Base-by-base conservation (phyloP, 2,888 invertebrate genomes). In the Allolobophora icterica region DNA sequence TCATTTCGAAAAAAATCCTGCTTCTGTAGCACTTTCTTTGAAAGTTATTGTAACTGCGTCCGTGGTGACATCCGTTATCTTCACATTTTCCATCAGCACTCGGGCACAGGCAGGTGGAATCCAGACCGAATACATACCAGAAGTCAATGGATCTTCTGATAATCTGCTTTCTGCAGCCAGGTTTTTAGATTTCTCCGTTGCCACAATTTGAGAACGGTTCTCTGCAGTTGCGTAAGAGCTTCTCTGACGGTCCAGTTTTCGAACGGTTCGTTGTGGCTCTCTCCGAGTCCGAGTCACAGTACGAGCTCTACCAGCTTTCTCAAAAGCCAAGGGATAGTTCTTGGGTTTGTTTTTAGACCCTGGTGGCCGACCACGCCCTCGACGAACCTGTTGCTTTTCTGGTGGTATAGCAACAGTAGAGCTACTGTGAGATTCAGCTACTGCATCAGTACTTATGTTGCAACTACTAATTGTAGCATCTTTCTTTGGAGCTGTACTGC, bases 81-180 rank as follows among this genome's bases (percentile, higher is more conserved):
- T 71, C 71, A 71, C 71, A n/a, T 71, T 71, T n/a, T 71, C 71
- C 71, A 71, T 71, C 71, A 71, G 71, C 71, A 71, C 71, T 30
- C 71, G 71, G 71, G 71, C 71, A n/a, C 71, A 71, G n/a, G 71
- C 71, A 71, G 71, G 71, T 71, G 71, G 71, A 71, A 71, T 71
- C 71, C 71, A 71, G n/a, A 71, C n/a, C 30, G 71, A 71, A 13
- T 71, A 71, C 11, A 11, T n/a, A n/a, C 71, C n/a, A 71, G 71
- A 71, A 30, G 71, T n/a, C 30, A 71, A 71, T 8, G 71, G 71
- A 71, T 71, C 71, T n/a, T 71, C 71, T n/a, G n/a, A 71, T 71
- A n/a, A 71, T 11, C 71, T 71, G 30, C 30, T n/a, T 71, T 71
- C 71, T 71, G 30, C 71, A 71, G 71, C 71, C 71, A 71, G n/a